A percentile compares a stretch with the other conserved stretches of the same genome.
phyloP scores from a whole-genome alignment of 2,113 vertebrate species.

The Excalfactoria chinensis region DNA sequence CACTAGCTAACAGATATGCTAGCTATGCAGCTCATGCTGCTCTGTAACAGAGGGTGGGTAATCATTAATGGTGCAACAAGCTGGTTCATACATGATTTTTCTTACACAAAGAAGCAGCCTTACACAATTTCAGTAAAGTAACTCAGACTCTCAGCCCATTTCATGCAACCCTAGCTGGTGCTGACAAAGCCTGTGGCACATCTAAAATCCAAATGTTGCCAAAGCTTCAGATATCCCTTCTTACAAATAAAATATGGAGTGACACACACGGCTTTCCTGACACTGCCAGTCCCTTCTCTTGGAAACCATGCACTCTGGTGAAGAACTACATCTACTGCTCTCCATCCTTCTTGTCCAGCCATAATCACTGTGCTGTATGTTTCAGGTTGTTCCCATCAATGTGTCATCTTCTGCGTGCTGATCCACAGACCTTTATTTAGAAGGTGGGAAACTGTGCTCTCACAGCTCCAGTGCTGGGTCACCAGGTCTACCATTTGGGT shows the following conservation, averaged over 20 bases:
- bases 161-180: background rate
- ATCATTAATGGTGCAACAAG: slow-evolving; percentile 9
- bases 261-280: background rate
- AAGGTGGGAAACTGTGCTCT: background rate
- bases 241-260: background rate
- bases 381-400: background rate
- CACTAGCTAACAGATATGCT: background rate
- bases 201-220: background rate
- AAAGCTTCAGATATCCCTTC: background rate
- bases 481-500: background rate
- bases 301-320: background rate
- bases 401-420: background rate
- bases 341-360: background rate
- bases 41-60: background rate
- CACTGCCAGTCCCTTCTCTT: background rate
- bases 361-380: background rate
- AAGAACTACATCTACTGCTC: background rate
- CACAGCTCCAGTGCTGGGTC: background rate
- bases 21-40: background rate
- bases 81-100: background rate
- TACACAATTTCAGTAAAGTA: background rate
- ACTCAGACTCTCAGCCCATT: background rate
- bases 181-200: background rate
- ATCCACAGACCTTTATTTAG: accelerated
- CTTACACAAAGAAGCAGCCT: background rate